Evolutionary conservation across 2,888 invertebrate species (phyloP).

Genomic region (Polia nebulosa): DNA sequence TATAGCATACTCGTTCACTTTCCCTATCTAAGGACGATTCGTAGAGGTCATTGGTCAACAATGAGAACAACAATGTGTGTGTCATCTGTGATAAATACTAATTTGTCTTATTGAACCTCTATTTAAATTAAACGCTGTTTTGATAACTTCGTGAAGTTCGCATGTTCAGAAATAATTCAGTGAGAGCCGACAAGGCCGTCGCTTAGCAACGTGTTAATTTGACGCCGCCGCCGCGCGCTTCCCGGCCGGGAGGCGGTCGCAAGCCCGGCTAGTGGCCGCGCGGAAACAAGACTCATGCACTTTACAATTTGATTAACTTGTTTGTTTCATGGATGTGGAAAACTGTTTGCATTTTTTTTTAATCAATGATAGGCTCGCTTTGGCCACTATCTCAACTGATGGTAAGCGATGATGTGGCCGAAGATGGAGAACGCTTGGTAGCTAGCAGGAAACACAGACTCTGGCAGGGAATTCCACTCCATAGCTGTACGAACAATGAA

Average conservation of each 20-base stretch:
- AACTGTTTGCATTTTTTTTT: neutral
- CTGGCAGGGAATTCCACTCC: no score
- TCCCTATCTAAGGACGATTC: neutral
- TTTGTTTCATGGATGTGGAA: slow-evolving; percentile 4
- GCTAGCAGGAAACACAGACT: no score
- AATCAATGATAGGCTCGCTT: no score
- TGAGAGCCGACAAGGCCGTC: slow-evolving; percentile 33
- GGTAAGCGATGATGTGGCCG: no score
- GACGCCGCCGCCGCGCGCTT: slow-evolving; percentile 1
- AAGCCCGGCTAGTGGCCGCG: neutral
- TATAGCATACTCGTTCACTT: neutral
- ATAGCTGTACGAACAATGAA: no score
- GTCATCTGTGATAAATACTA: slow-evolving; percentile 7
- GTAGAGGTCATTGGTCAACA: slow-evolving; percentile 6
- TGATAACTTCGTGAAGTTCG: slow-evolving; percentile 7
- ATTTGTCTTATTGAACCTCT: slow-evolving; percentile 1
- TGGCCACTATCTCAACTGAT: no score
- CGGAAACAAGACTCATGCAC: slow-evolving; percentile 2
- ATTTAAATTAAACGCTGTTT: neutral
- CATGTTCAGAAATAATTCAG: slow-evolving; percentile 13
- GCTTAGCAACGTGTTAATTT: slow-evolving; percentile 37
- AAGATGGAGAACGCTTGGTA: no score
- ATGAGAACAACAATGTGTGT: slow-evolving; percentile 3
- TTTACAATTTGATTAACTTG: slow-evolving; percentile 2
- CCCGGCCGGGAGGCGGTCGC: neutral